Base-by-base conservation (phyloP, 2,888 invertebrate species). In the Pocota personata region DNA sequence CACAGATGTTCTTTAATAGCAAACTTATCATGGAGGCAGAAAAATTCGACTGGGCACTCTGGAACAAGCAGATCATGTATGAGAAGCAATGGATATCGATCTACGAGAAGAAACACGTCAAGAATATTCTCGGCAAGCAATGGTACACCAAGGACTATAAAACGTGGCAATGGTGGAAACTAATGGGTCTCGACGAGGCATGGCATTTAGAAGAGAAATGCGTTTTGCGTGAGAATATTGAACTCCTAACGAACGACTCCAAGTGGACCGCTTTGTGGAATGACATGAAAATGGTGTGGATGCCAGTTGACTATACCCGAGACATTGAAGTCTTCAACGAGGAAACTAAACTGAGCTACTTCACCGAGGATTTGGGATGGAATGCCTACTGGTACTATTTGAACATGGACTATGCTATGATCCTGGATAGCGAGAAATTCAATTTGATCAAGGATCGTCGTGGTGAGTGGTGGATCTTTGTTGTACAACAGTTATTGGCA, bases 341-440 rank as follows among this genome's bases (percentile, higher is more conserved):
- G 1, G 95, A 95, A 82, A 93, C 94, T 71, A 91, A 93, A 10
- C 88, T 97, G 52, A 92, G 93, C 30, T 97, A 97, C 92, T 96
- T 95, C 93, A 95, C 95, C 19, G 95, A 96, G 89, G 97, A 97
- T 90, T 92, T 95, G 73, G 95, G 94, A 66, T 92, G 96, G 64
- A 96, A 95, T 90, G 89, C 94, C 24, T 94, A 94, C 89, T 95
- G 95, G 92, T 95, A 95, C 91, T 94, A 95, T 89, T 90, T 92
- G 87, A 93, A 94, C 87, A 90, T 95, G 88, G 93, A 94, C 75
- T 95, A 94, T 89, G 95, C 96, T 3, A 93, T 92, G 90, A 96
- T 95, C 94, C 93, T 96, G 89, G 93, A 94, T 79, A 94, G 94
- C 71, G 91, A 93, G 16, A 93, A 93, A 52, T 93, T 93, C 88